phyloP scores from a whole-genome alignment of 2,797 vertebrate species.

The Peromyscus attwateri region DNA sequence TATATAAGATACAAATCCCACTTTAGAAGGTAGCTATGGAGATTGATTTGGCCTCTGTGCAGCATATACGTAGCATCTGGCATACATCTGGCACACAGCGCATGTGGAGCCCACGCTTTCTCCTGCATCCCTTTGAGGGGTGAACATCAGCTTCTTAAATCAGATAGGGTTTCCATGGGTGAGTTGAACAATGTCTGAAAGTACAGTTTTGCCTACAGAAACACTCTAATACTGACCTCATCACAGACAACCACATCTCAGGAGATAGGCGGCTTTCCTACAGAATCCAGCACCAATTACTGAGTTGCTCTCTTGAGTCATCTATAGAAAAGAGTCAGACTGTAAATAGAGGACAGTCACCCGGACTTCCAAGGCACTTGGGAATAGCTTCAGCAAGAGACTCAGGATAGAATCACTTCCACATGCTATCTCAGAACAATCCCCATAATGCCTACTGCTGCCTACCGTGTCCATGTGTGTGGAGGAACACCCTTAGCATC shows the following conservation, averaged over 20 bases:
- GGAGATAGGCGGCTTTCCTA: background rate
- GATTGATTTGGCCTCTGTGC: background rate
- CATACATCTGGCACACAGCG: background rate
- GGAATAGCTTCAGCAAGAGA: background rate
- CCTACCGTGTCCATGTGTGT: background rate
- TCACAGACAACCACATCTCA: background rate
- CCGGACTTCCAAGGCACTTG: background rate
- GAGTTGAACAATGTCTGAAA: slow-evolving; percentile 48
- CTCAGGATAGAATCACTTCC: background rate
- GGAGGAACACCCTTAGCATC: background rate
- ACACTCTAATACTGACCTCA: slow-evolving; percentile 39
- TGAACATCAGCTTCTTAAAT: slow-evolving; percentile 31
- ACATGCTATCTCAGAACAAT: background rate
- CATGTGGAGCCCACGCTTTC: background rate
- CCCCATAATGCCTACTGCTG: background rate
- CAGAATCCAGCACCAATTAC: slow-evolving; percentile 33
- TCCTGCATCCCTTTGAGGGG: background rate
- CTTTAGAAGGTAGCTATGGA: background rate
- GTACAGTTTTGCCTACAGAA: slow-evolving; percentile 48
- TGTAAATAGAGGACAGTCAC: background rate
- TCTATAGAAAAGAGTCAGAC: background rate
- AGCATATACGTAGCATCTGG: no score
- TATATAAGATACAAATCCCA: background rate
- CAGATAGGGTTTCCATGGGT: background rate
- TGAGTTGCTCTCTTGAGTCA: background rate